Evolutionary conservation across 2,797 vertebrate genomes (phyloP), one percentile per base, ranked within the genome.

Genomic region (Harpagifer antarcticus): DNA sequence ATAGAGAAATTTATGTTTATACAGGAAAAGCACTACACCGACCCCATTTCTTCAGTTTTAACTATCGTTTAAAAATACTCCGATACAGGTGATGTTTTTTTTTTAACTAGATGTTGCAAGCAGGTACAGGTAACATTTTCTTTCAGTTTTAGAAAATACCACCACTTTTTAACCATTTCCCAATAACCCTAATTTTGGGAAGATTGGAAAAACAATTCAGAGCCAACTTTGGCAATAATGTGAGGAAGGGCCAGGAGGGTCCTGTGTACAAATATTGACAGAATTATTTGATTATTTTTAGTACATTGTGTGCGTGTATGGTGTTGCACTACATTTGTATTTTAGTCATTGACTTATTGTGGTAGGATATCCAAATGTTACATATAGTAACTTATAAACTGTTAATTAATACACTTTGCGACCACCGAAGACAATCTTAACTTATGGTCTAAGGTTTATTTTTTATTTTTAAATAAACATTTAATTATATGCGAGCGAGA

Each of bases 11-110:
- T 5, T 5, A 16, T 3, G 10, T 52, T n/a, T 33, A 9, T 17
- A 53, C n/a, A n/a, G 15, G 2, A 19, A 44, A 57, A 57, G 9
- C 13, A 31, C 16, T 20, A 13, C 13, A 37, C 14, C 15, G 0
- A 4, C 53, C 9, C 0, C 0, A 23, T 1, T 33, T 14, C 3
- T 11, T 45, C 9, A 0, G 4, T n/a, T 7, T 43, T n/a, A 37
- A 44, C 23, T 7, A 6, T 37, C 3, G 17, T 4, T 33, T 44
- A 4, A 15, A 52, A 23, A 27, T 53, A 9, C 23, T 31, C 1
- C 0, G 5, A 27, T 19, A 19, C 7, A 33, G 14, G 27, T 47
- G 50, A 37, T 37, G 8, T 37, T 33, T 54, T 20, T 70, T 20
- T 70, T 33, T 53, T 1, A 13, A 58, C 4, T 20, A 9, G 37